Base-by-base conservation (phyloP, 1,140 invertebrate genomes). In the Asobara japonica region DNA sequence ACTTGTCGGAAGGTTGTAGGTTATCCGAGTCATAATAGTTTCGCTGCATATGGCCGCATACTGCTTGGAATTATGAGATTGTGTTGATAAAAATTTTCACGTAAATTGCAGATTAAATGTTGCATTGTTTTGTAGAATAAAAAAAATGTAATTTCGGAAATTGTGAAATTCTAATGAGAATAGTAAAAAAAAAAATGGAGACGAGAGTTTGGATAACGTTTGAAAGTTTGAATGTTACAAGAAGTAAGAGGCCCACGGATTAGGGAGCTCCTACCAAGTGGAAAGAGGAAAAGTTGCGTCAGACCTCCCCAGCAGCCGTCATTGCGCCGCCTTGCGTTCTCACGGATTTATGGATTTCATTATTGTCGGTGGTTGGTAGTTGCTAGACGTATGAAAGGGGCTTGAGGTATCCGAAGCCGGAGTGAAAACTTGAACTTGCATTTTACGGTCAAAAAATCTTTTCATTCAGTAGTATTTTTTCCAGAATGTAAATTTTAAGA, bases 341-440 rank as follows among this genome's bases (percentile, higher is more conserved):
- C 20, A 68, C 74, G 76, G 77, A 80, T 80, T 80, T 80, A 80
- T 80, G 75, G 76, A 76, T 80, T 78, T 80, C 78, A 80, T 80
- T 80, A 80, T 77, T 78, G 74, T 74, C 68, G 51, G 75, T 51
- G 71, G 74, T 77, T 75, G 74, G 74, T 69, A 72, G 72, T 48
- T 60, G 69, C 41, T 38, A 69, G 71, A 65, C 69, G 69, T 60
- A 56, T 65, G 56, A 69, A 65, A 60, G 60, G 60, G 11, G 61
- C 48, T 61, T 60, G 60, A 69, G 45, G 65, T n/a, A 69, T 22
- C 41, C 45, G 38, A 62, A 60, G 65, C 48, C 69, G 48, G 45
- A n/a, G n/a, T 41, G 68, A 69, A 56, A 73, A 73, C 74, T 76
- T 71, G 41, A 75, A 75, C 65, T 72, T 72, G 70, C 70, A 75